Evolutionary conservation across 53 echinoderm and acorn worm species (phyloP), one percentile per base, ranked within the genome.

Genomic region (Echinarachnius parma): DNA sequence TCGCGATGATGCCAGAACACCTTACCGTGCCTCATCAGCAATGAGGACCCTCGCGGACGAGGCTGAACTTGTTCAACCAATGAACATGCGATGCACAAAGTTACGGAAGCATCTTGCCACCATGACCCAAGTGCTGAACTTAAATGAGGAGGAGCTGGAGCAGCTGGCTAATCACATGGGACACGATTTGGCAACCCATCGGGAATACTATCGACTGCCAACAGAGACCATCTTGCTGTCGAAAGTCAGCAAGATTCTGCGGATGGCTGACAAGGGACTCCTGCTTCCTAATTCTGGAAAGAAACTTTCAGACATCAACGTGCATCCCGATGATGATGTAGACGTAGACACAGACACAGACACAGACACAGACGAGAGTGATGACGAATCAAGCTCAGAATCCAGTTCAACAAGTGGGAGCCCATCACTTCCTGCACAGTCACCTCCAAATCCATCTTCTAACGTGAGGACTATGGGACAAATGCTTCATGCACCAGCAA

Each of bases 121-220:
- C 3, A 80, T 80, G 70, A 36, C 80, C 3, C 80, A 80, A 29
- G 21, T 79, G 5, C 13, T 79, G 57, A 66, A 27, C 19, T 58
- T 80, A 32, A 22, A 56, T 7, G 59, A 80, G 0, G 39, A 80
- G 21, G 80, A 80, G 28, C 42, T 80, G 59, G 70, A 80, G 16
- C 57, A 36, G 3, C 39, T 67, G 20, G 79, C 79, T 5, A 66
- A 65, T 31, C 66, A 34, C 54, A 35, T 79, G 62, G 79, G 79
- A 5, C 79, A 79, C 39, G 57, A 79, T 28, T 8, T 80, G 4
- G 25, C 59, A 1, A 68, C 68, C n/a, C 80, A 80, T 37, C 35
- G 80, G n/a, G 39, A 80, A 32, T 81, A 59, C 26, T 71, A 81
- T 18, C 59, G 81, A 48, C 52, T 81, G 26, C 81, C 71, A n/a